These are phyloP conservation scores for Xiphophorus birchmanni DNA, from an alignment of 2,797 vertebrate species.

Conservation along the genomic window DNA sequence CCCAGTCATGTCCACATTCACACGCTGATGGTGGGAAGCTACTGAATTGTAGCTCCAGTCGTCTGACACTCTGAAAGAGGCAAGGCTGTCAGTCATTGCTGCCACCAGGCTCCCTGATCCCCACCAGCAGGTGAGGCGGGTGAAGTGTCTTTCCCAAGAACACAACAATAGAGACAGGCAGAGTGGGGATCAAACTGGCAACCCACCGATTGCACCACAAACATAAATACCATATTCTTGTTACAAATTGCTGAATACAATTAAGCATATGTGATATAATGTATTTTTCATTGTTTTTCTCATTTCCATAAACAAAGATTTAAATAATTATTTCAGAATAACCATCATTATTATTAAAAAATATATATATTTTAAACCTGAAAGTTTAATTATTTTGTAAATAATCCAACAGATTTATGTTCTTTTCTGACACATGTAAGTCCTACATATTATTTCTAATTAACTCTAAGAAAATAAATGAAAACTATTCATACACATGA, in stretches of 20 bases:
- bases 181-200: too few relatives aligned
- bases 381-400: background rate
- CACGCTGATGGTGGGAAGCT: too few relatives aligned
- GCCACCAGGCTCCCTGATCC: too few relatives aligned
- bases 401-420: background rate
- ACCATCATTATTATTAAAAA: background rate
- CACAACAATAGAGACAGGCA: too few relatives aligned
- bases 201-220: too few relatives aligned
- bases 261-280: background rate
- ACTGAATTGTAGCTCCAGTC: too few relatives aligned
- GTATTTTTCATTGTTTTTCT: background rate
- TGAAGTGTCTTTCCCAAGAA: too few relatives aligned
- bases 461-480: background rate
- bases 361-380: background rate
- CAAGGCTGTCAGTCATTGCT: too few relatives aligned
- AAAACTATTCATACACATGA: background rate
- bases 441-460: background rate
- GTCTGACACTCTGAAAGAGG: too few relatives aligned
- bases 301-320: background rate
- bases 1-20: too few relatives aligned
- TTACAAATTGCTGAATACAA: background rate
- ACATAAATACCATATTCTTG: too few relatives aligned
- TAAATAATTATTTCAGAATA: background rate
- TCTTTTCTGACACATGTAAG: background rate
- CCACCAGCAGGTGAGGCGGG: too few relatives aligned